Evolutionary conservation across 2,113 vertebrate species (phyloP), one percentile per base, ranked within the genome.

Genomic region (Gobio gobio): DNA sequence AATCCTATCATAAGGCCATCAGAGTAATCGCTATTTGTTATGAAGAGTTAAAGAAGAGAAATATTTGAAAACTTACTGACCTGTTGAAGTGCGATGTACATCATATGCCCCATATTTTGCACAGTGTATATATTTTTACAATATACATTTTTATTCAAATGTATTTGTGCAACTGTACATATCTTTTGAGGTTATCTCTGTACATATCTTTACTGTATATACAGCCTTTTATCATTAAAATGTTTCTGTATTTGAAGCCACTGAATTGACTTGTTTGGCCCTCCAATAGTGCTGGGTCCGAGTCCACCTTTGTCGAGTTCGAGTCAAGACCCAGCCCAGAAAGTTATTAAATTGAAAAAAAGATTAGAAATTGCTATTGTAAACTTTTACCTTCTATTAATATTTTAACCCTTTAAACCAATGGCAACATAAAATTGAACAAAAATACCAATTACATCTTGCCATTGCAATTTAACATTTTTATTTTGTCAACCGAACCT

Each of bases 81-180:
- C 81, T 18, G 51, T 78, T 83, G 75, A 83, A 58, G 29, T 49
- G 14, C 72, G 66, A 78, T 29, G 82, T 89, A 89, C 89, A 94
- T 92, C 94, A 91, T 93, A 95, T 94, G 94, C 94, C 93, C 94
- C 95, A 92, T 89, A 85, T 95, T 96, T 96, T 96, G 95, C 94
- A 96, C 94, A 95, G 92, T 95, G 93, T 97, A 95, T 95, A 96
- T 95, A 97, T 90, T 88, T 93, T 95, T 95, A 95, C 94, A 95
- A 92, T 92, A 93, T 91, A 92, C 95, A 92, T 95, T 95, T 56
- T 96, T 96, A 95, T 96, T 95, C 94, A 96, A 95, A 94, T 94
- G 93, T 95, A 93, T 92, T 91, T 90, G 87, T 91, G 90, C 92
- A 93, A 92, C 95, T 97, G 95, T 96, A 96, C 95, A 97, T 95